phyloP scores from a whole-genome alignment of 1,140 invertebrate species.

The Portunus trituberculatus region DNA sequence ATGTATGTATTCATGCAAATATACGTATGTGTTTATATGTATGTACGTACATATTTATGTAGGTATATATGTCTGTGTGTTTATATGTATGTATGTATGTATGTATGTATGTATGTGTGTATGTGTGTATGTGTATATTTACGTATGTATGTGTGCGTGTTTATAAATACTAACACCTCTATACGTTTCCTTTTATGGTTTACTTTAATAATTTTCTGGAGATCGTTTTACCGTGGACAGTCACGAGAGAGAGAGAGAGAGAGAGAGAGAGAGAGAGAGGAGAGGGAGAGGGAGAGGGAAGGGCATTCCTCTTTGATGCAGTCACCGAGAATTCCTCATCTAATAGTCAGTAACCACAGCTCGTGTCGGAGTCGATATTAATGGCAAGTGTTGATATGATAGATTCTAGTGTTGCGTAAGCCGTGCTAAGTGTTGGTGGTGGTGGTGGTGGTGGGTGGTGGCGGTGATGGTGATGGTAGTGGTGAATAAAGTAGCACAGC shows the following conservation, averaged over 20 bases:
- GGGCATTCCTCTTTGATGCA: background rate
- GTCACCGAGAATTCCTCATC: background rate
- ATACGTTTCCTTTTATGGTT: too few species aligned
- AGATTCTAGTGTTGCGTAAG: background rate
- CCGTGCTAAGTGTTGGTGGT: background rate
- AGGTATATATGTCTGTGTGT: background rate
- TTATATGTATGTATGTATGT: slow-evolving; percentile 4
- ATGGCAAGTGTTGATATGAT: background rate
- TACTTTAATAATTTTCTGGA: too few species aligned
- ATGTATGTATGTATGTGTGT: slow-evolving; percentile 41
- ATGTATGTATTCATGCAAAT: too few species aligned
- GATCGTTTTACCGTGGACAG: too few species aligned
- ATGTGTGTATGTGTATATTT: slow-evolving; percentile 33
- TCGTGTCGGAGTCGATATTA: background rate
- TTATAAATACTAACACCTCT: background rate
- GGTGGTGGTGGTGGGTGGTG: slow-evolving; percentile 7
- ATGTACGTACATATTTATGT: background rate
- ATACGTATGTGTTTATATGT: background rate
- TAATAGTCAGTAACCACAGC: background rate
- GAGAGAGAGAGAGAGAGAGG: background rate
- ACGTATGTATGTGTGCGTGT: background rate
- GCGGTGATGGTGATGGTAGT: background rate
- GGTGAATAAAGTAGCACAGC: background rate
- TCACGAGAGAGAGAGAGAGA: too few species aligned
- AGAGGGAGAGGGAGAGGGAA: background rate